These are phyloP conservation scores for Cynocephalus volans DNA, from an alignment of 2,113 vertebrate genomes.

Conservation along the genomic window DNA sequence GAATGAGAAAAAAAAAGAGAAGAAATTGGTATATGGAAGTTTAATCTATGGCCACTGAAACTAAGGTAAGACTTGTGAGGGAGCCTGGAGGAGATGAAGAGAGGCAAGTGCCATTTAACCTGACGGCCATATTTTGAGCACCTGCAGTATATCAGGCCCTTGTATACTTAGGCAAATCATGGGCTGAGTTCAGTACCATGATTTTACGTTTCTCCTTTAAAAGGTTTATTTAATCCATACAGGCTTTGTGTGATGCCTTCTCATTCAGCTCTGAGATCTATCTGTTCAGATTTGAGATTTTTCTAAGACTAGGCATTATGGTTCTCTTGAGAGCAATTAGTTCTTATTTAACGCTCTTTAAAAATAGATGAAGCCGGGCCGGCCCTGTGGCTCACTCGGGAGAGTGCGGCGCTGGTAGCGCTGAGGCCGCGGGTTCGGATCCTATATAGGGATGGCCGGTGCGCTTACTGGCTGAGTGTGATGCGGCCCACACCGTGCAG, in stretches of 20 bases:
- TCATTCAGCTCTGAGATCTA: slow-evolving; percentile 48
- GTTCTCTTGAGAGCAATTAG: slow-evolving; percentile 62
- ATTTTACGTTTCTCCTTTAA: slow-evolving; percentile 22
- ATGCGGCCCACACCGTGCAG: too few relatives aligned
- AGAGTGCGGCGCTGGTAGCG: too few relatives aligned
- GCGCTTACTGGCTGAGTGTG: too few relatives aligned
- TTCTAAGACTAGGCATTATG: slow-evolving; percentile 58
- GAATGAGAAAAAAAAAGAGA: neutral
- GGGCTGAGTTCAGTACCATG: neutral
- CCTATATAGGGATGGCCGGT: too few relatives aligned
- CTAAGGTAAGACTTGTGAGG: neutral
- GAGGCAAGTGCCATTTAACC: neutral
- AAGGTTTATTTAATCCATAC: slow-evolving; percentile 23
- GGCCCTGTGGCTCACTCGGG: too few relatives aligned
- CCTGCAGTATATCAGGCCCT: neutral
- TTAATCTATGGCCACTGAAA: neutral
- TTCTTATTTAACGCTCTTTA: slow-evolving; percentile 65
- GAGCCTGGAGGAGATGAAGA: neutral
- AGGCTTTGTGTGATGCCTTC: neutral
- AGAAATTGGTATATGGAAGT: neutral
- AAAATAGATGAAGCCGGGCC: slow-evolving; percentile 40
- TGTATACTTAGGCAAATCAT: neutral
- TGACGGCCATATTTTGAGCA: neutral
- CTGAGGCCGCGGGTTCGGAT: too few relatives aligned
- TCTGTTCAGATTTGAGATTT: slow-evolving; percentile 61